A percentile compares a stretch with the other conserved stretches of the same genome.
phyloP scores from a whole-genome alignment of 23 tunicate genomes.

The Ascidia mentula region DNA sequence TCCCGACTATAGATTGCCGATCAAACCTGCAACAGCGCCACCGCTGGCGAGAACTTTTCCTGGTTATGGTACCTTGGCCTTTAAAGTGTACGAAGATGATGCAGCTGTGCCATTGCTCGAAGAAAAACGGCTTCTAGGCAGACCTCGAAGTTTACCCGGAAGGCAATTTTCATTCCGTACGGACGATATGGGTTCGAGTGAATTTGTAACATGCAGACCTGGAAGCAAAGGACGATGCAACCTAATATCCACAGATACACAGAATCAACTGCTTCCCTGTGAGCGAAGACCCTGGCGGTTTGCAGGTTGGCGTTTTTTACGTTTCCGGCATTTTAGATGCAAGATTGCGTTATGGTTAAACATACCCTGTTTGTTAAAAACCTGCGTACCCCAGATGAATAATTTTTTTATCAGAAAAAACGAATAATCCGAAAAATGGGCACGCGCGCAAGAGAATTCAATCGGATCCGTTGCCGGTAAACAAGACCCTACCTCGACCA shows the following conservation, averaged over 20 bases:
- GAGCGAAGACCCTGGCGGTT: slow-evolving; percentile 1
- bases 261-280: neutral
- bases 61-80: neutral
- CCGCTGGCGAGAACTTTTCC: neutral
- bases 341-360: neutral
- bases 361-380: neutral
- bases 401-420: neutral
- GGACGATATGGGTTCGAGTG: neutral
- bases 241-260: neutral
- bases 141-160: neutral
- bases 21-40: neutral
- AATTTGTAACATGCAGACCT: neutral
- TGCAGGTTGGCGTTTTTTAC: neutral
- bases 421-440: neutral
- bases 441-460: neutral
- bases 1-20: neutral
- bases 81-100: neutral
- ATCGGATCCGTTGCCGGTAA: neutral
- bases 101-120: neutral
- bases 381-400: neutral
- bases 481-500: neutral
- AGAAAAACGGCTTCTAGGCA: neutral
- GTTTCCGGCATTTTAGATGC: neutral
- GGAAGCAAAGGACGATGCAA: neutral
- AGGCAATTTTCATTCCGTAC: neutral